Conservation (phyloP, 2,888 invertebrate species). For the Eucriotettix oculatus region DNA sequence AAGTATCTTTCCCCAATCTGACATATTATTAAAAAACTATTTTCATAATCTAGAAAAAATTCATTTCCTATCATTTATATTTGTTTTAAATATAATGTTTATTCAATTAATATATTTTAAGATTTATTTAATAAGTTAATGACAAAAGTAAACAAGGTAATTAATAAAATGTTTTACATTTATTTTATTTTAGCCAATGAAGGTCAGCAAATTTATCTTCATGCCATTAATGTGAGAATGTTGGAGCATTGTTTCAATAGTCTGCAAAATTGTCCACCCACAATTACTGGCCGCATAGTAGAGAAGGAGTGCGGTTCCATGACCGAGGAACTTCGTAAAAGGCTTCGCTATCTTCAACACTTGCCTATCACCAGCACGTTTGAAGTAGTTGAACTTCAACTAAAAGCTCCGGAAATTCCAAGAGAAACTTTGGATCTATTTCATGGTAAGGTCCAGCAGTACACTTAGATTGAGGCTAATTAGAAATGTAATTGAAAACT, state of each 20-base stretch:
- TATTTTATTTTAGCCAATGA: constrained; percentile 50
- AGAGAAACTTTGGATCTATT: constrained; percentile 49
- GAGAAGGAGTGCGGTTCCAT: constrained; percentile 77
- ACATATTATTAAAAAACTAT: too few relatives aligned
- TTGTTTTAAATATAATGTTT: too few relatives aligned
- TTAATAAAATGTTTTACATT: too few relatives aligned
- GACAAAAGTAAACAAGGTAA: too few relatives aligned
- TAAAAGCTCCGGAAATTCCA: constrained; percentile 55
- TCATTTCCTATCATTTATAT: too few relatives aligned
- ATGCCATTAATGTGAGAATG: constrained; percentile 80
- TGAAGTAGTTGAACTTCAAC: constrained; percentile 73
- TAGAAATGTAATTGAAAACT: too few relatives aligned
- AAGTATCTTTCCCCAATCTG: too few relatives aligned
- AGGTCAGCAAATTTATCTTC: constrained; percentile 84
- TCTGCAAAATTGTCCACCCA: constrained; percentile 56
- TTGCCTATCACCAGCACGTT: constrained; percentile 82
- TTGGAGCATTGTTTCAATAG: constrained; percentile 72
- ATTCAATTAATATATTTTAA: too few relatives aligned
- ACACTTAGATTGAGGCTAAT: too few relatives aligned
- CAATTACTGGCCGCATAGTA: constrained; percentile 60
- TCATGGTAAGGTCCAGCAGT: constrained; percentile 34
- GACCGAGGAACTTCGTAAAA: constrained; percentile 60
- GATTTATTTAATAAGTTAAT: too few relatives aligned
- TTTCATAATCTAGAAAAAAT: too few relatives aligned
- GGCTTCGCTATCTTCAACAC: constrained; percentile 64